Evolutionary conservation across 2,113 vertebrate species (phyloP).

Genomic region (Cichladusa arquata): DNA sequence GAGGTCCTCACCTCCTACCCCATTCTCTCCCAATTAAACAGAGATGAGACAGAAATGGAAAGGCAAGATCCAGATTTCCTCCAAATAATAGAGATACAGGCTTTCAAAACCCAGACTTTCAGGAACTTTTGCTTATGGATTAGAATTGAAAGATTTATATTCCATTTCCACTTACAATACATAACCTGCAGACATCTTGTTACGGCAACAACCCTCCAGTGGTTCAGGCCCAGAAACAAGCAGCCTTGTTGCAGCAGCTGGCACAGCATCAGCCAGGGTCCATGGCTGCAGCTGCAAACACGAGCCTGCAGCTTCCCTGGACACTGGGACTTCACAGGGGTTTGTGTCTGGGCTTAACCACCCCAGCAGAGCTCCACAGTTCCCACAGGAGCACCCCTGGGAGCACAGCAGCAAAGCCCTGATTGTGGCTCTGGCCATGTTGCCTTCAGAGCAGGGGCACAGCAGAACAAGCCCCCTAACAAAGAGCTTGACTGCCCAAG

Average conservation of each 20-base stretch:
- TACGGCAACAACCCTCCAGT: not conserved
- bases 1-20: not conserved
- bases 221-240: not conserved
- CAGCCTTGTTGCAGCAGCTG: not conserved
- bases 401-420: fast-evolving
- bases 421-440: too few species aligned
- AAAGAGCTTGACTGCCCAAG: not conserved
- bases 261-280: fast-evolving
- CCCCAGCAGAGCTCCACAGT: not conserved
- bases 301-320: not conserved
- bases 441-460: not conserved
- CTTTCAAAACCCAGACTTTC: not conserved
- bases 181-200: not conserved
- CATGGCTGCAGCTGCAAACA: not conserved
- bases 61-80: not conserved
- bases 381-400: fast-evolving
- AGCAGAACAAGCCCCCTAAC: not conserved
- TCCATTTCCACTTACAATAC: not conserved
- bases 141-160: not conserved
- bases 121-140: not conserved
- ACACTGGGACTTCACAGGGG: not conserved
- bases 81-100: not conserved
- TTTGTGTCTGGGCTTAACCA: not conserved
- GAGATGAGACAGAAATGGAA: not conserved
- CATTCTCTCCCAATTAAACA: not conserved